Evolutionary conservation across 2,888 invertebrate genomes (phyloP).

Genomic region (Brachypalpus laphriformis): DNA sequence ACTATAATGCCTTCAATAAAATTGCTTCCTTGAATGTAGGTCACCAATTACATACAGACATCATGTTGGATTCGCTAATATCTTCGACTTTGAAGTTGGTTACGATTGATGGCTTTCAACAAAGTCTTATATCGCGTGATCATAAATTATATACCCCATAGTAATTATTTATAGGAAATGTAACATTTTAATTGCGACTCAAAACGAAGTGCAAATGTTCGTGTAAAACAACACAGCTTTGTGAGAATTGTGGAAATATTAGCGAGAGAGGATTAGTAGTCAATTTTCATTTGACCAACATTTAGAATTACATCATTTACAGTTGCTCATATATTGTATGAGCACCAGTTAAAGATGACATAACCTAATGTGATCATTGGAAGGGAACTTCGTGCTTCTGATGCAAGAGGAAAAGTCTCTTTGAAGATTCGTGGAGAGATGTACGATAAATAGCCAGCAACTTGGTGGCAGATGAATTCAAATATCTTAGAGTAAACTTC

Average conservation of each 20-base stretch:
- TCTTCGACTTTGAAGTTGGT: constrained; percentile 1
- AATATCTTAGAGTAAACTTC: too few relatives aligned
- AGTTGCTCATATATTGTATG: neutral
- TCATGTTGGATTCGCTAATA: constrained; percentile 13
- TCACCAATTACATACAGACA: neutral
- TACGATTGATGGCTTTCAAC: constrained; percentile 10
- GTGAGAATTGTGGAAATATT: neutral
- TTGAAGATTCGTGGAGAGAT: too few relatives aligned
- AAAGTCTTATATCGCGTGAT: constrained; percentile 12
- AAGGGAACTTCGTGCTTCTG: too few relatives aligned
- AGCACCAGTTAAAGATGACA: neutral
- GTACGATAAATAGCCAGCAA: too few relatives aligned
- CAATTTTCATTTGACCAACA: neutral
- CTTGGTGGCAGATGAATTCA: too few relatives aligned
- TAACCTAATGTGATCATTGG: too few relatives aligned
- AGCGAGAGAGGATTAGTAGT: neutral
- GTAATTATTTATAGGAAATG: neutral
- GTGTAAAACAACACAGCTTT: neutral
- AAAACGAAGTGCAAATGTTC: neutral
- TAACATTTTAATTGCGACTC: constrained; percentile 1
- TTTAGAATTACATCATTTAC: neutral
- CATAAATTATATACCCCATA: neutral
- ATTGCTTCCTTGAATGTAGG: neutral
- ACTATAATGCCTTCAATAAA: constrained; percentile 8
- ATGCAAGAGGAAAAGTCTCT: too few relatives aligned